A percentile compares a stretch with the other conserved stretches of the same genome.
phyloP scores from a whole-genome alignment of 2,113 vertebrate genomes.

The Misgurnus mizolepis region DNA sequence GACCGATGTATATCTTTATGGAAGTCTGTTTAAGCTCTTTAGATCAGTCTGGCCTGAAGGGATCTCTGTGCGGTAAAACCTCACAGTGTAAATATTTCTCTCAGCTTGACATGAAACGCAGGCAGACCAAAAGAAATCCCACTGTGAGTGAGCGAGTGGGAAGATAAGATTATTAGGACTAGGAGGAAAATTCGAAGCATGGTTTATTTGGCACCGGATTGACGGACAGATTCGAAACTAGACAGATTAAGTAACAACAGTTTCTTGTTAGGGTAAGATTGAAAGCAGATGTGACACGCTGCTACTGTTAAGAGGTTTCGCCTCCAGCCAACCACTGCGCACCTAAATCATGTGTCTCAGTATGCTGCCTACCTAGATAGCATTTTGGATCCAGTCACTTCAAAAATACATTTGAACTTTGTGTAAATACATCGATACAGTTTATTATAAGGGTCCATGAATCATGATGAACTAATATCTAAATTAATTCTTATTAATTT shows the following conservation, averaged over 20 bases:
- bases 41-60: constrained; percentile 10
- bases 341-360: constrained; percentile 52
- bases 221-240: constrained; percentile 71
- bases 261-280: constrained; percentile 67
- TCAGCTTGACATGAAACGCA: constrained; percentile 33
- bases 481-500: too few species aligned
- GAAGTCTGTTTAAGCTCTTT: constrained; percentile 31
- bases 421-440: too few species aligned
- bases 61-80: constrained; percentile 34
- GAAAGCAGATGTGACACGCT: constrained; percentile 71
- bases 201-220: constrained; percentile 54
- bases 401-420: too few species aligned
- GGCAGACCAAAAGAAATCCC: constrained; percentile 9
- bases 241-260: constrained; percentile 62
- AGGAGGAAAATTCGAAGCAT: constrained; percentile 15
- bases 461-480: too few species aligned
- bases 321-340: constrained; percentile 70
- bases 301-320: constrained; percentile 67
- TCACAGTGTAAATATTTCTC: constrained; percentile 46
- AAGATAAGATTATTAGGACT: background rate
- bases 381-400: background rate
- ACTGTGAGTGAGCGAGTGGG: constrained; percentile 26
- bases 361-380: background rate
- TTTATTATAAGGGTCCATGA: too few species aligned
- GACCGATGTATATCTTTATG: background rate